Conservation (phyloP, 2,888 invertebrate species). For the Drosophila hamatofila region DNA sequence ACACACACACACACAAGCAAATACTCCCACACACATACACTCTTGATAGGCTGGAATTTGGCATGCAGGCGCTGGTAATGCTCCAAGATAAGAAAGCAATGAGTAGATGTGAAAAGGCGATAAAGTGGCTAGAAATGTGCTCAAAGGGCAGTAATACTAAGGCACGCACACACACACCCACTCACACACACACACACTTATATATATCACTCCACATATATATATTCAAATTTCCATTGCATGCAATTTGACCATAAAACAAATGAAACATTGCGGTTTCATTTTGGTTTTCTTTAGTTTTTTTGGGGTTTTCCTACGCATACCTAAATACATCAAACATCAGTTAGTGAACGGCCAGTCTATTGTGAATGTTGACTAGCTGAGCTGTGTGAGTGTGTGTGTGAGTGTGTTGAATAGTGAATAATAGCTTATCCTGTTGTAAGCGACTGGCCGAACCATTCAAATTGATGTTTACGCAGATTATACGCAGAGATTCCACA, state of each 20-base stretch:
- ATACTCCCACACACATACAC: slow-evolving; percentile 11
- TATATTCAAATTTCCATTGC: slow-evolving; percentile 66
- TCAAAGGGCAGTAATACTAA: background rate
- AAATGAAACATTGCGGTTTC: slow-evolving; percentile 75
- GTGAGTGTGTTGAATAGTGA: slow-evolving; percentile 22
- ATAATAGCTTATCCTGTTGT: slow-evolving; percentile 25
- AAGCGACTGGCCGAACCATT: slow-evolving; percentile 8
- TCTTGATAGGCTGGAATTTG: slow-evolving; percentile 15
- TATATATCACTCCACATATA: background rate
- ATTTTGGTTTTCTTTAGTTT: slow-evolving; percentile 25
- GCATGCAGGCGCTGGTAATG: slow-evolving; percentile 35
- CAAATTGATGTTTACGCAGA: slow-evolving; percentile 46
- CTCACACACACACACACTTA: background rate
- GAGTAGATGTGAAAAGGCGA: slow-evolving; percentile 27
- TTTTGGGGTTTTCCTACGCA: slow-evolving; percentile 55
- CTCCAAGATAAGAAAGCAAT: slow-evolving; percentile 44
- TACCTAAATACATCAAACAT: slow-evolving; percentile 23
- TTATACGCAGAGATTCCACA: slow-evolving; percentile 37
- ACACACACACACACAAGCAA: slow-evolving; percentile 13
- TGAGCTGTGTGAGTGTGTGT: slow-evolving; percentile 3
- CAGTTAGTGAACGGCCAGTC: slow-evolving; percentile 17
- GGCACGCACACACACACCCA: background rate
- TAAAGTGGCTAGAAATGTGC: slow-evolving; percentile 34
- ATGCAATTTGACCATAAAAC: slow-evolving; percentile 77
- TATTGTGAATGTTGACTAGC: slow-evolving; percentile 5